Conservation (phyloP, 1,140 invertebrate genomes). For the Brachionus paranguensis region DNA sequence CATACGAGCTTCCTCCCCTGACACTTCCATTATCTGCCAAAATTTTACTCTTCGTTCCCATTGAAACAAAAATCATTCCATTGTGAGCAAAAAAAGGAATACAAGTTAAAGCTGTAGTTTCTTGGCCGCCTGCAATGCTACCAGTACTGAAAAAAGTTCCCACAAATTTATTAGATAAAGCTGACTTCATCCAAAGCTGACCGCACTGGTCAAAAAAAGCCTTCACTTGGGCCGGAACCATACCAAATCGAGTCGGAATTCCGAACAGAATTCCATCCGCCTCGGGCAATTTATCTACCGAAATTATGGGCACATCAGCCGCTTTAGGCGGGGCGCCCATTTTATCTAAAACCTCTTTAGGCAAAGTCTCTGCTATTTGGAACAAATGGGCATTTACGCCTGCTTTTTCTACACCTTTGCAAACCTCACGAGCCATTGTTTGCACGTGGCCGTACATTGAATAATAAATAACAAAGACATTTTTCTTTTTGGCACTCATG, state of each 20-base stretch:
- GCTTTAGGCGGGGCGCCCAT: constrained; percentile 35
- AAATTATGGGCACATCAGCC: neutral
- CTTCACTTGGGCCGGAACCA: constrained; percentile 27
- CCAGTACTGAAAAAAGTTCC: constrained; percentile 34
- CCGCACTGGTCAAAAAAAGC: constrained; percentile 29
- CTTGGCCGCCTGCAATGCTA: neutral
- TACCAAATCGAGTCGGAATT: constrained; percentile 36
- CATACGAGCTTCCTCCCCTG: neutral
- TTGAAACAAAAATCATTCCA: constrained; percentile 21
- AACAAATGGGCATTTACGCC: constrained; percentile 30
- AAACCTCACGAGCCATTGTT: constrained; percentile 2
- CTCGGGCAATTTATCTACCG: neutral
- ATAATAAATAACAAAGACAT: constrained; percentile 39
- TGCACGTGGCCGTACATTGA: constrained; percentile 39
- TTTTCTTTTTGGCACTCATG: constrained; percentile 36
- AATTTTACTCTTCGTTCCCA: constrained; percentile 9
- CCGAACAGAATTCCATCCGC: constrained; percentile 35
- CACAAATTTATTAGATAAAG: constrained; percentile 5
- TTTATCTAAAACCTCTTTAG: constrained; percentile 13
- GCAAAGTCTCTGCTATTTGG: constrained; percentile 34
- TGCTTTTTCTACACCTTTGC: constrained; percentile 30
- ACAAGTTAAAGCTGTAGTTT: constrained; percentile 13
- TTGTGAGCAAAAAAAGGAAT: constrained; percentile 40
- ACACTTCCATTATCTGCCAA: neutral
- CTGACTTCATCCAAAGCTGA: constrained; percentile 27